Evolutionary conservation across 2,888 invertebrate genomes (phyloP).

Genomic region (Cosmia trapezina): DNA sequence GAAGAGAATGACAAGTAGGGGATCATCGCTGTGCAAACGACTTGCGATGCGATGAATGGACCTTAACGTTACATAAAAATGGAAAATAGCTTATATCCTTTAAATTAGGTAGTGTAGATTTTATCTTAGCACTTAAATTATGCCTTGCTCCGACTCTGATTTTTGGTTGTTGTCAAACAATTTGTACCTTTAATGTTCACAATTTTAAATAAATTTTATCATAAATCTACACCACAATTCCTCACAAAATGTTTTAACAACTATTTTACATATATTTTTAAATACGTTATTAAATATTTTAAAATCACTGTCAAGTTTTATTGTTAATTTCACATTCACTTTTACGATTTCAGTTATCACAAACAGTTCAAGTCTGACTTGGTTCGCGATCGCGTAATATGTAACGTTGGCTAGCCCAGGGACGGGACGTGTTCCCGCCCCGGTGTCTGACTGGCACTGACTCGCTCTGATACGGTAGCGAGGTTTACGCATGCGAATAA

Average conservation of each 20-base stretch:
- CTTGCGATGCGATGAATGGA: conserved; percentile 39
- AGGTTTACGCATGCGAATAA: conserved; percentile 86
- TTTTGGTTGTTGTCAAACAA: neutral
- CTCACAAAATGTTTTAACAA: conserved; percentile 7
- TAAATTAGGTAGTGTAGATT: neutral
- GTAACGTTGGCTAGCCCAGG: conserved; percentile 44
- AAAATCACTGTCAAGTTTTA: conserved; percentile 51
- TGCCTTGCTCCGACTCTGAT: neutral
- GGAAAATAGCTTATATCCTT: conserved; percentile 13
- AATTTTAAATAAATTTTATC: conserved; percentile 16
- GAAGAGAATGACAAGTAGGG: conserved; percentile 64
- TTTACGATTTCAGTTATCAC: conserved; percentile 42
- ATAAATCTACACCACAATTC: conserved; percentile 28
- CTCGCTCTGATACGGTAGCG: conserved; percentile 76
- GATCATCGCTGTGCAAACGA: conserved; percentile 57
- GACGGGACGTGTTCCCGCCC: conserved; percentile 75
- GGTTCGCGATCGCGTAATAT: conserved; percentile 68
- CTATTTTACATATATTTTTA: neutral
- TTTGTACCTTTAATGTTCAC: conserved; percentile 25
- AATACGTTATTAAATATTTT: conserved; percentile 11
- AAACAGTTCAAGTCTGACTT: conserved; percentile 58
- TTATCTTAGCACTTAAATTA: neutral
- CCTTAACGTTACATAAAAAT: conserved; percentile 44
- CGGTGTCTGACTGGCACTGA: conserved; percentile 79
- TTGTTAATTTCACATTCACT: conserved; percentile 58